phyloP scores from a whole-genome alignment of 2,888 invertebrate genomes.

The Amiota communis region DNA sequence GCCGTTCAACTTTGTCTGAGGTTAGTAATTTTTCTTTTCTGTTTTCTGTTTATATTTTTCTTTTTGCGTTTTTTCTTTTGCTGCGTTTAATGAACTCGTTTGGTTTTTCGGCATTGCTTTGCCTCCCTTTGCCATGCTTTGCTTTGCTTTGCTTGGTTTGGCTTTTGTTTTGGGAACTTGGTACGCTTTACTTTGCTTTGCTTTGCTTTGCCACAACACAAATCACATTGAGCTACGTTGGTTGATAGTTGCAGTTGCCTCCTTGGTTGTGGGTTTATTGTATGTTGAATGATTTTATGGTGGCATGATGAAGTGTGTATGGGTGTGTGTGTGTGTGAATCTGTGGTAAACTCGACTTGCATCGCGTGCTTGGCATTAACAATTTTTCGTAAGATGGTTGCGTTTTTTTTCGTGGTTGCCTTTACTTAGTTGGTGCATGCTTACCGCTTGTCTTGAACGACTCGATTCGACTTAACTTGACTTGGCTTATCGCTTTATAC shows the following conservation, averaged over 20 bases:
- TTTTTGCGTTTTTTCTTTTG: conserved; percentile 1
- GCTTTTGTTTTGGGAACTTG: neutral
- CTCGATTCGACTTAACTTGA: neutral
- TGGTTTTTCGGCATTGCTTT: conserved; percentile 6
- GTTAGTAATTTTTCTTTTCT: conserved; percentile 27
- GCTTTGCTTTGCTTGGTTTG: conserved; percentile 6
- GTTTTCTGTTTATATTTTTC: neutral
- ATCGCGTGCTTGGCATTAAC: conserved; percentile 28
- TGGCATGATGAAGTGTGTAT: neutral
- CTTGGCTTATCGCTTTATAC: conserved; percentile 7
- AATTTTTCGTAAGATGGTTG: conserved; percentile 2
- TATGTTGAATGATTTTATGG: too few species aligned
- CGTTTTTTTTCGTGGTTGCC: neutral
- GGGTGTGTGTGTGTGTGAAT: neutral
- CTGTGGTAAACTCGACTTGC: neutral
- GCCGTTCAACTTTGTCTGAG: conserved; percentile 38
- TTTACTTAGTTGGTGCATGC: neutral
- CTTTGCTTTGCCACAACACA: too few species aligned
- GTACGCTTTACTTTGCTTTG: neutral
- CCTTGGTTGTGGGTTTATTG: neutral
- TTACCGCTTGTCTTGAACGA: neutral
- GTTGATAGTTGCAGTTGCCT: neutral
- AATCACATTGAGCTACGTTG: too few species aligned
- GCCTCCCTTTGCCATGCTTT: neutral
- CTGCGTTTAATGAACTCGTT: conserved; percentile 34